Percentiles rank a stretch among this genome's conserved stretches.
phyloP scores from a whole-genome alignment of 2,113 vertebrate genomes.

The Trichomycterus rosablanca region DNA sequence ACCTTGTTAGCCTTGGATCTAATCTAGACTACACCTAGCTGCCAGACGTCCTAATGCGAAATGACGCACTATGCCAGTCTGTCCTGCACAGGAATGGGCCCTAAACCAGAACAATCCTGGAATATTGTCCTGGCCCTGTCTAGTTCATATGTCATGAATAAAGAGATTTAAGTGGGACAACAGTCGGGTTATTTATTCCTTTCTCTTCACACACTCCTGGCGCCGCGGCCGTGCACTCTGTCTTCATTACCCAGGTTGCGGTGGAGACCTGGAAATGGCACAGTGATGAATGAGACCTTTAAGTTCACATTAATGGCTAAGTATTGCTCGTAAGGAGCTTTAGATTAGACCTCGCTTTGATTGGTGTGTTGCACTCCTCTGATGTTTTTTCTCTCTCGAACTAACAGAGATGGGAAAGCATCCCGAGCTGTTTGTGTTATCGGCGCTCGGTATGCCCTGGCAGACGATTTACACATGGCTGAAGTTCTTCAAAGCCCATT shows the following conservation, averaged over 20 bases:
- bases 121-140: slow-evolving; percentile 6
- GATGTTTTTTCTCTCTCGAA: slow-evolving; percentile 27
- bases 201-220: background rate
- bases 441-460: background rate
- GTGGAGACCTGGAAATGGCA: slow-evolving; percentile 33
- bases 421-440: background rate
- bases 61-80: slow-evolving; percentile 34
- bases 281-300: slow-evolving; percentile 46
- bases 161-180: slow-evolving; percentile 2
- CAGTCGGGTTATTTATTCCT: slow-evolving; percentile 24
- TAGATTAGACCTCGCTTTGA: slow-evolving; percentile 29
- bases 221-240: slow-evolving; percentile 21
- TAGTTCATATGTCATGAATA: slow-evolving; percentile 26
- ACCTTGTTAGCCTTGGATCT: slow-evolving; percentile 28
- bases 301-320: slow-evolving; percentile 46
- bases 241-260: slow-evolving; percentile 42
- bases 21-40: slow-evolving; percentile 29
- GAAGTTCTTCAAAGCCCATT: slow-evolving; percentile 23
- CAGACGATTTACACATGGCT: slow-evolving; percentile 6
- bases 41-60: slow-evolving; percentile 15
- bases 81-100: slow-evolving; percentile 24
- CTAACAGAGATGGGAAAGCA: background rate
- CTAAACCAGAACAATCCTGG: slow-evolving; percentile 13
- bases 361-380: slow-evolving; percentile 22
- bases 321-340: slow-evolving; percentile 37